A percentile compares a stretch with the other conserved stretches of the same genome.
Evolutionary conservation across 2,797 vertebrate species (phyloP).

Genomic region (Bradypodion pumilum): DNA sequence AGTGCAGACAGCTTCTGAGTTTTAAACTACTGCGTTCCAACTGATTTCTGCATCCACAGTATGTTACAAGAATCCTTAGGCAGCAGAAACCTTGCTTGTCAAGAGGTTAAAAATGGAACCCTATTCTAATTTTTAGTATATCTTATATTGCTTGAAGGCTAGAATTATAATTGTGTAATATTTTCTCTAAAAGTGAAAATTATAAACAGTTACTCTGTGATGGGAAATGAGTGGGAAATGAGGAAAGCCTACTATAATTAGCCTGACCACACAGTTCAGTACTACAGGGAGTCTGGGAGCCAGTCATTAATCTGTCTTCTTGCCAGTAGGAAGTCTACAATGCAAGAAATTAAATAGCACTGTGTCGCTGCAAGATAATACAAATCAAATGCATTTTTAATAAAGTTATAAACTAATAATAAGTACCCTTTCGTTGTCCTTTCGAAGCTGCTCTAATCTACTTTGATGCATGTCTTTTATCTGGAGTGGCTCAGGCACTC

Average conservation of each 20-base stretch:
- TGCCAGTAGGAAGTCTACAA: constrained; percentile 31
- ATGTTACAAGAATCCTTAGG: background rate
- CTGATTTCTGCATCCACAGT: background rate
- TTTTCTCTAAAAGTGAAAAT: background rate
- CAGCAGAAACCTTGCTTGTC: background rate
- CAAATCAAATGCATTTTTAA: constrained; percentile 40
- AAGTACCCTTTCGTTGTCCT: background rate
- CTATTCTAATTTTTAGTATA: background rate
- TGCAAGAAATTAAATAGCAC: constrained; percentile 22
- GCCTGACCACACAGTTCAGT: constrained; percentile 17
- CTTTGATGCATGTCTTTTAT: constrained; percentile 30
- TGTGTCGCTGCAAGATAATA: constrained; percentile 35
- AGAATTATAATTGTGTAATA: background rate
- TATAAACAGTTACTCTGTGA: background rate
- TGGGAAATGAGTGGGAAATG: background rate
- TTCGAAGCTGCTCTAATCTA: constrained; percentile 21
- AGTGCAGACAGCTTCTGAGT: too few relatives aligned
- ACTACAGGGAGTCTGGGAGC: background rate
- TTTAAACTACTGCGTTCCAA: background rate
- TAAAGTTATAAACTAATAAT: constrained; percentile 47
- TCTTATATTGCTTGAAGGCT: background rate
- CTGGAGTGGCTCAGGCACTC: background rate
- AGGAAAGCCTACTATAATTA: constrained; percentile 16
- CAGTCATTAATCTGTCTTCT: constrained; percentile 20
- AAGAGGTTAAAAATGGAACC: background rate